phyloP scores from a whole-genome alignment of 2,797 vertebrate species.

The Eupleurogrammus muticus region DNA sequence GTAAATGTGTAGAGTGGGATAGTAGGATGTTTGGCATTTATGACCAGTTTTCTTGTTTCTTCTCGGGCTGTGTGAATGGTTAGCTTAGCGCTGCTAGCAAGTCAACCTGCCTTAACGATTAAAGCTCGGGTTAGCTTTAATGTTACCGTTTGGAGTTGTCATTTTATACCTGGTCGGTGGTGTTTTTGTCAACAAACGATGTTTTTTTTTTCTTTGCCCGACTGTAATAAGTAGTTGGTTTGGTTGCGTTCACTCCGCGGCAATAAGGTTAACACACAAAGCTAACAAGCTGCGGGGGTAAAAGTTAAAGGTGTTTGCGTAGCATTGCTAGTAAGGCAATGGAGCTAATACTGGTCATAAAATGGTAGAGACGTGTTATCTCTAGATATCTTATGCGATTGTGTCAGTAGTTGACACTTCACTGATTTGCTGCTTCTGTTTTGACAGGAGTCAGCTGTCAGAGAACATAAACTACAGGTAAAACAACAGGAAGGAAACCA shows the following conservation, averaged over 20 bases:
- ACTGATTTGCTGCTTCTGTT: background rate
- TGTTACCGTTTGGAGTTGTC: too few relatives aligned
- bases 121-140: slow-evolving; percentile 45
- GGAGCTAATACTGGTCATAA: background rate
- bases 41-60: background rate
- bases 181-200: too few relatives aligned
- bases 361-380: background rate
- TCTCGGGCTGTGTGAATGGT: background rate
- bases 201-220: background rate
- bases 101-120: slow-evolving; percentile 6
- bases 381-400: background rate
- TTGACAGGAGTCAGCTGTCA: background rate
- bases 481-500: too few relatives aligned
- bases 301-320: slow-evolving; percentile 24
- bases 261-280: background rate
- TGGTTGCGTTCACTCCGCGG: background rate
- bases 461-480: too few relatives aligned
- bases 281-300: slow-evolving; percentile 30
- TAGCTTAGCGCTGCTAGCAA: slow-evolving; percentile 69
- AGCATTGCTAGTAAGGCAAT: slow-evolving; percentile 17
- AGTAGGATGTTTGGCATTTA: background rate
- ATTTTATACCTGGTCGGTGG: background rate
- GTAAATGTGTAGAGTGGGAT: background rate
- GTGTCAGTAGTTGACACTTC: background rate
- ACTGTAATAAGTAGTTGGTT: background rate